phyloP scores from a whole-genome alignment of 2,888 invertebrate species.

The Drosophila kambysellisi region DNA sequence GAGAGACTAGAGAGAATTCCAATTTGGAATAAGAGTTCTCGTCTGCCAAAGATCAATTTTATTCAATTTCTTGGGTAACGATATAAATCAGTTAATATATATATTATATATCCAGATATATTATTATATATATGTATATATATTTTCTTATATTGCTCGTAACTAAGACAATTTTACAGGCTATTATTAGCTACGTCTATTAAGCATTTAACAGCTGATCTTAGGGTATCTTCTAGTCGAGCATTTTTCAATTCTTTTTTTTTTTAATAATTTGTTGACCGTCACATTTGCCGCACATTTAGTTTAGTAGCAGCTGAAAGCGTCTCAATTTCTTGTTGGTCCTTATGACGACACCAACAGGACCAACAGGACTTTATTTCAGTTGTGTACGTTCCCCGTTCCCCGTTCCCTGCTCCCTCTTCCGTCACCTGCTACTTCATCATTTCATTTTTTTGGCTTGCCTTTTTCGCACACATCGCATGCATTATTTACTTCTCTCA shows the following conservation, averaged over 20 bases:
- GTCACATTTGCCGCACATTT: slow-evolving; percentile 75
- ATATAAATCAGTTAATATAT: not conserved
- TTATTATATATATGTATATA: too few relatives aligned
- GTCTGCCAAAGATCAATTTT: not conserved
- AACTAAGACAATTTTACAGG: not conserved
- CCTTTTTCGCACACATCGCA: slow-evolving; percentile 39
- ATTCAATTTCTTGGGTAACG: not conserved
- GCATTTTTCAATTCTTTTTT: slow-evolving; percentile 1
- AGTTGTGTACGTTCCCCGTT: slow-evolving; percentile 25
- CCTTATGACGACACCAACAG: slow-evolving; percentile 45
- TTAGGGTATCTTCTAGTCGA: not conserved
- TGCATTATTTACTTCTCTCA: slow-evolving; percentile 67
- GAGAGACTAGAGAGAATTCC: not conserved
- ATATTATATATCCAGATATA: not conserved
- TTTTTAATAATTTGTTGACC: slow-evolving; percentile 74
- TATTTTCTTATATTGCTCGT: too few relatives aligned
- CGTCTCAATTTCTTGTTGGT: slow-evolving; percentile 56
- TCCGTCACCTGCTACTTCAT: not conserved
- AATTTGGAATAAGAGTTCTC: not conserved
- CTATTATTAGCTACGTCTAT: not conserved
- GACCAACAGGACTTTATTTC: slow-evolving; percentile 40
- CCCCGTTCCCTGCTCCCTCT: not conserved
- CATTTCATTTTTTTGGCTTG: slow-evolving; percentile 7
- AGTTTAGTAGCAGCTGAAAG: slow-evolving; percentile 41
- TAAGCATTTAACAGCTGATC: not conserved